Evolutionary conservation across 2,888 invertebrate species (phyloP), one percentile per base, ranked within the genome.

Genomic region (Ectemnius continuus): DNA sequence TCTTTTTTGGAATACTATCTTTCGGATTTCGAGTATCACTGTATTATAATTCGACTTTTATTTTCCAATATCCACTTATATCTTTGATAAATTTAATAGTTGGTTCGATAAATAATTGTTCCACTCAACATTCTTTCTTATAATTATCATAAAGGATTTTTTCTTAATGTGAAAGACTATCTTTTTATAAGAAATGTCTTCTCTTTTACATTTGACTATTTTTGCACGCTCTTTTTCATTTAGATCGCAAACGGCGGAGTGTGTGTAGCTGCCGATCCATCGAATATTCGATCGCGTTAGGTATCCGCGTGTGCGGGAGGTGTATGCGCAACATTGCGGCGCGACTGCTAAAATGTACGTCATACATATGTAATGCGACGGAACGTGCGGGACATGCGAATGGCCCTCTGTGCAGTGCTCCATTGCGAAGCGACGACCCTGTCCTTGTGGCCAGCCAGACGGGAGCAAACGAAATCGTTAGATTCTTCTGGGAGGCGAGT

Each of bases 331-430:
- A 58, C 61, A 45, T 69, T 56, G 61, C 56, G 58, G 65, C 61
- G 66, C 67, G 46, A 36, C 63, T 36, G 67, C 52, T 63, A 76
- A 75, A 77, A 78, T 64, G 78, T 73, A 61, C 75, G 71, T 70
- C 79, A 80, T 83, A 82, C 84, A 84, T 83, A 82, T 83, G 78
- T 84, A 80, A 82, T 75, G 72, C 74, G 64, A 46, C 45, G 70
- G 63, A 67, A 82, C 78, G 83, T 82, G 78, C 78, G 48, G 68
- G 61, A 72, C 78, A 75, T 77, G 68, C 74, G 71, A 74, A 11
- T 59, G 56, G n/a, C n/a, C 45, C 58, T 58, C 28, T 8, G 36
- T 36, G 23, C 23, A 23, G 48, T 18, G 26, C 45, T 48, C 59
- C 45, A 45, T 59, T 23, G 23, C 23, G 23, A 23, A 23, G 57